Conservation (phyloP, 1,140 invertebrate species). For the Tetramorium parvispinum region DNA sequence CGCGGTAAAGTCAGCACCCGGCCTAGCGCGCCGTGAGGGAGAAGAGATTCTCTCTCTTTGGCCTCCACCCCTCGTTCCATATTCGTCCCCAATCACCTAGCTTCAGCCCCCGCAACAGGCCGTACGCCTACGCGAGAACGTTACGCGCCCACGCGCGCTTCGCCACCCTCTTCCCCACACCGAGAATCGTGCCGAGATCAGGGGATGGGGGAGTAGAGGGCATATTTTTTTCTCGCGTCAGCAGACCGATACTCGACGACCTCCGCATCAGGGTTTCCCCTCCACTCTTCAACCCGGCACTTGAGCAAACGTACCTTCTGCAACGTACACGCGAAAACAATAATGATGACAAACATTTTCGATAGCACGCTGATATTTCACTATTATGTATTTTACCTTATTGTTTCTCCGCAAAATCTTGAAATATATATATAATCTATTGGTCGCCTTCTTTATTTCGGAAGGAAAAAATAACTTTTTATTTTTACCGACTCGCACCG, state of each 20-base stretch:
- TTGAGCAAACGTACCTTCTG: background rate
- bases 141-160: conserved; percentile 48
- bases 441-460: background rate
- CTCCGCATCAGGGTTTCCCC: background rate
- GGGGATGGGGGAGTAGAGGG: background rate
- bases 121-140: conserved; percentile 56
- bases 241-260: conserved; percentile 7
- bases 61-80: conserved; percentile 19
- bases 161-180: background rate
- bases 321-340: conserved; percentile 7
- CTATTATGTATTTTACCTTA: no score
- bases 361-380: no score
- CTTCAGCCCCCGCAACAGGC: conserved; percentile 67
- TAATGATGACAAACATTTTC: background rate
- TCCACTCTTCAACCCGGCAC: background rate
- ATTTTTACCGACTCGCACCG: background rate
- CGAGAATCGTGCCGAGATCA: background rate
- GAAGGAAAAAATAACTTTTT: background rate
- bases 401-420: no score
- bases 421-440: no score
- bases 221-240: conserved; percentile 13
- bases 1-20: background rate
- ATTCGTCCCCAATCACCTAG: conserved; percentile 60
- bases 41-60: background rate
- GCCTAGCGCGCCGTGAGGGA: background rate